Base-by-base conservation (phyloP, 2,113 vertebrate genomes). In the Trichechus manatus region DNA sequence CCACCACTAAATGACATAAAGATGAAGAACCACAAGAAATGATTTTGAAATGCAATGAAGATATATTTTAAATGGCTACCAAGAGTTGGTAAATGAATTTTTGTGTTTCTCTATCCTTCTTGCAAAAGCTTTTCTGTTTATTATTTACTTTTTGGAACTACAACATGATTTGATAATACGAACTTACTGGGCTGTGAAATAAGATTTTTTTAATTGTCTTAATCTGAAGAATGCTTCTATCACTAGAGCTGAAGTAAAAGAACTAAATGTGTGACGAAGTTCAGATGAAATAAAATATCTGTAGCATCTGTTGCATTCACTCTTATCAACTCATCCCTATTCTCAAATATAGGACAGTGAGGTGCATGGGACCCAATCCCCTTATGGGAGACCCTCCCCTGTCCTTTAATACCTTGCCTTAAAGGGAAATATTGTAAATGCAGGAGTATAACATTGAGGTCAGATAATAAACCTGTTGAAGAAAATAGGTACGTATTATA, bases 121-220 rank as follows among this genome's bases (percentile, higher is more conserved):
- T 93, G 36, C 31, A 89, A 85, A 81, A 25, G 6, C 31, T 88
- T 79, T 96, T 92, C 8, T 83, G 33, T 87, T 82, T 93, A 56
- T 86, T 94, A 70, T 15, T 89, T 87, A 80, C 20, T 8, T 68
- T 95, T 94, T 92, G 63, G 44, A 93, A 82, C 31, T 88, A 85
- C 92, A 93, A 85, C 33, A 27, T 94, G 14, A 36, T 77, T 91
- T 88, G 39, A 84, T 8, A 81, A 10, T 81, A 59, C 66, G 42
- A 80, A 80, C 91, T 96, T 86, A 15, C 14, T 66, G 87, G 47
- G 61, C 29, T 68, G 0, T 27, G 70, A 20, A 0, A 15, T 92
- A 90, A 79, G 25, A 7, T 75, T n/a, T 66, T 89, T 96, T 96
- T 84, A 79, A 68, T 79, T 89, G 39, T 79, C 63, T 94, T 93